Evolutionary conservation across 2,113 vertebrate species (phyloP).

Genomic region (Ovibos moschatus): DNA sequence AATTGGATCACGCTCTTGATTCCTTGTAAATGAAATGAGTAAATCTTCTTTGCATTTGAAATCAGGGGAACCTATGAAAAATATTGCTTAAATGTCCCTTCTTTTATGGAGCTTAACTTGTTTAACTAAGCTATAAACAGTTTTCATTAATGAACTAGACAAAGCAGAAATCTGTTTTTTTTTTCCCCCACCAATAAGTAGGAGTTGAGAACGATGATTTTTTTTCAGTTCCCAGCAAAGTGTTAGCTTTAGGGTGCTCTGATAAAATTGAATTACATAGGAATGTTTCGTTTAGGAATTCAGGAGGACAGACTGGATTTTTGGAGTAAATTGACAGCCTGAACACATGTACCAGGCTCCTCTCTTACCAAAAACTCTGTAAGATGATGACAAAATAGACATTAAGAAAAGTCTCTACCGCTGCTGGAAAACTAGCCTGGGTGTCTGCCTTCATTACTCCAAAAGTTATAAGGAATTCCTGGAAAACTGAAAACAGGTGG

Average conservation of each 20-base stretch:
- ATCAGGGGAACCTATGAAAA: not conserved
- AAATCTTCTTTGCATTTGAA: not conserved
- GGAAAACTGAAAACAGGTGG: not conserved
- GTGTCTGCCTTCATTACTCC: not conserved
- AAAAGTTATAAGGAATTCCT: not conserved
- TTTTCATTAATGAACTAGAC: not conserved
- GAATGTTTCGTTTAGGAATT: not conserved
- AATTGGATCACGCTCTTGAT: not conserved
- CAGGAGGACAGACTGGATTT: not conserved
- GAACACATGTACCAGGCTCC: not conserved
- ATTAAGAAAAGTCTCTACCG: not conserved
- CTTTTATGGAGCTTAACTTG: not conserved
- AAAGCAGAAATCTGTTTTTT: not conserved
- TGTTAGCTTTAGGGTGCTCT: not conserved
- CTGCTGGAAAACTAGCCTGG: not conserved
- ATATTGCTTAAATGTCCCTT: not conserved
- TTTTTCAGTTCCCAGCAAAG: not conserved
- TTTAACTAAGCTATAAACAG: not conserved
- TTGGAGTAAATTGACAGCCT: not conserved
- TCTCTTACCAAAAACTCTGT: not conserved
- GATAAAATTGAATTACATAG: not conserved
- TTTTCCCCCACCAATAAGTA: not conserved
- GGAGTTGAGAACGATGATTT: not conserved
- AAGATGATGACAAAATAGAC: not conserved
- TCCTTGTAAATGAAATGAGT: not conserved